phyloP scores from a whole-genome alignment of 2,113 vertebrate genomes.

The Xiphias gladius region DNA sequence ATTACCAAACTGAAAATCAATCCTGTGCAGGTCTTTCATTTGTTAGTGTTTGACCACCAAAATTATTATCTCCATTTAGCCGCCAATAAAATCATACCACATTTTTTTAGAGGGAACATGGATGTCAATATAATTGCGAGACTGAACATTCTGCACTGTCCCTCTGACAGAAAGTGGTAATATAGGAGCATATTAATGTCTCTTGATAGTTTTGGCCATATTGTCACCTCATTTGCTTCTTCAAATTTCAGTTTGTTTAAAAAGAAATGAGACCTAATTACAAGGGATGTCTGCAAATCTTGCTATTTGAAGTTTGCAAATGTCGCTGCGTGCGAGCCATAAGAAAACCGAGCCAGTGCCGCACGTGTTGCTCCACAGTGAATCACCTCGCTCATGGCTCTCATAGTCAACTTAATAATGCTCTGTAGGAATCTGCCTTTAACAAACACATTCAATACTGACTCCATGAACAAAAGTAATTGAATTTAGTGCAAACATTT shows the following conservation, averaged over 20 bases:
- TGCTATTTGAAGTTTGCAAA: constrained; percentile 35
- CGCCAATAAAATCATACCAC: constrained; percentile 77
- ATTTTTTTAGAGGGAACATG: constrained; percentile 42
- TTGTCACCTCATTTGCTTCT: constrained; percentile 30
- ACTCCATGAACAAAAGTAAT: constrained; percentile 48
- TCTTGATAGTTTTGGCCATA: not conserved
- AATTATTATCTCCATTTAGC: constrained; percentile 79
- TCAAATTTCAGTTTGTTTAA: constrained; percentile 25
- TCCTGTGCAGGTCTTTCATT: constrained; percentile 81
- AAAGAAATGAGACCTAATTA: constrained; percentile 49
- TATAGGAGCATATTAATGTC: constrained; percentile 19
- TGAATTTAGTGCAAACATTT: constrained; percentile 61
- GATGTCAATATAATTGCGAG: constrained; percentile 35
- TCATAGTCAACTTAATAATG: not conserved
- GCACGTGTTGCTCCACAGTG: not conserved
- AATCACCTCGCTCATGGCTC: not conserved
- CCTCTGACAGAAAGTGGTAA: constrained; percentile 3
- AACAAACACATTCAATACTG: constrained; percentile 36
- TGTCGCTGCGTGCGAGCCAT: not conserved
- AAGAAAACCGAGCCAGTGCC: not conserved
- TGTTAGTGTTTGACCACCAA: constrained; percentile 76
- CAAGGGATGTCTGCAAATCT: constrained; percentile 14
- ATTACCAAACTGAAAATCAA: constrained; percentile 79
- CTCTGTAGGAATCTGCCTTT: constrained; percentile 54
- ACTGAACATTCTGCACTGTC: not conserved